Percentiles rank a stretch among this genome's conserved stretches.
Conservation (phyloP, 1,140 invertebrate genomes). For the Macrobrachium rosenbergii region DNA sequence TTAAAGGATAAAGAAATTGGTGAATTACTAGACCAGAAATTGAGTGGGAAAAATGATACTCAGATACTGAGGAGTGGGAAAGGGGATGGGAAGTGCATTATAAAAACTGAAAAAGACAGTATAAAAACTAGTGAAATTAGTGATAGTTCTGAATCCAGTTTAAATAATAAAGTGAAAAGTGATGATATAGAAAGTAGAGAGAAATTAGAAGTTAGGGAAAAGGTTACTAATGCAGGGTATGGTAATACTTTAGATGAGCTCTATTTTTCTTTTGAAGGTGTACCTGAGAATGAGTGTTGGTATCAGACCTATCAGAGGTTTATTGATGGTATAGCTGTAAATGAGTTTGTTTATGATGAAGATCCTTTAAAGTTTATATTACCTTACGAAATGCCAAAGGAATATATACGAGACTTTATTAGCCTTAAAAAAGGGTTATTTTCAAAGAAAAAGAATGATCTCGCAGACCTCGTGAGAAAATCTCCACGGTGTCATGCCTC, state of each 20-base stretch:
- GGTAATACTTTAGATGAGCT: conserved; percentile 49
- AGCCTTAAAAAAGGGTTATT: conserved; percentile 54
- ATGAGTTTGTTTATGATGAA: conserved; percentile 64
- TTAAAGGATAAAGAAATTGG: conserved; percentile 25
- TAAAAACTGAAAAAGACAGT: conserved; percentile 9
- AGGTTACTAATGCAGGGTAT: conserved; percentile 14
- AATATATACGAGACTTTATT: conserved; percentile 62
- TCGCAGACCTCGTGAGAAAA: conserved; percentile 65
- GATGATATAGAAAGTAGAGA: conserved; percentile 22
- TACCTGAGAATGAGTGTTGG: conserved; percentile 63
- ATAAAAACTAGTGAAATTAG: conserved; percentile 13
- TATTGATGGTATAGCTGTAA: conserved; percentile 55
- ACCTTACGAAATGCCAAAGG: conserved; percentile 66
- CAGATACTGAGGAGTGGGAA: neutral
- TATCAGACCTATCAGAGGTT: conserved; percentile 65
- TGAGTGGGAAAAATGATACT: neutral
- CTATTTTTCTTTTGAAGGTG: conserved; percentile 65
- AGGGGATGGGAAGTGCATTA: no score
- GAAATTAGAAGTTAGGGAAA: conserved; percentile 1
- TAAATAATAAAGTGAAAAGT: neutral
- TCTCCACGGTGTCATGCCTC: conserved; percentile 66
- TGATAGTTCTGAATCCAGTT: neutral
- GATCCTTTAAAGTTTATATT: conserved; percentile 62
- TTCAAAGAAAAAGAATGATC: conserved; percentile 63
- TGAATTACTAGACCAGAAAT: neutral